phyloP scores from a whole-genome alignment of 2,888 invertebrate species.

The Cinara cedri region DNA sequence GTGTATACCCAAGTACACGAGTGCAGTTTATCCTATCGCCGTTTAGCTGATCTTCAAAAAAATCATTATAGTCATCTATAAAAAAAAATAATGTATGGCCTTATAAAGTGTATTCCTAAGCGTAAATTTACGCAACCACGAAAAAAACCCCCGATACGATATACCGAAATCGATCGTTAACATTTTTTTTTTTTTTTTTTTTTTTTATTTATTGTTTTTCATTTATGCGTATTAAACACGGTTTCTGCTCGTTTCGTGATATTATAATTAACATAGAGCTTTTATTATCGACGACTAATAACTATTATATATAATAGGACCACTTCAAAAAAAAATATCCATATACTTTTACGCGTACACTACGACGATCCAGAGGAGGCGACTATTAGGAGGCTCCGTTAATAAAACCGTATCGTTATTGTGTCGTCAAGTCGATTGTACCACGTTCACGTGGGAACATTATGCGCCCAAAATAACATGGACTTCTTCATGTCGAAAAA shows the following conservation, averaged over 20 bases:
- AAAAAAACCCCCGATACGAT: no score
- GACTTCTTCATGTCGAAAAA: slow-evolving; percentile 25
- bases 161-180: background rate
- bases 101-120: no score
- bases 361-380: background rate
- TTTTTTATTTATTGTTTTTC: background rate
- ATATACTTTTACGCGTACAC: no score
- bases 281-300: background rate
- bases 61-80: no score
- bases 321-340: slow-evolving; percentile 27
- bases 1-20: no score
- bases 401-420: slow-evolving; percentile 4
- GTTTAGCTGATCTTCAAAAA: no score
- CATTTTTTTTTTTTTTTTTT: background rate
- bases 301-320: no score
- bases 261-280: background rate
- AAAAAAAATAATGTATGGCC: no score
- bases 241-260: background rate
- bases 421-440: slow-evolving; percentile 5
- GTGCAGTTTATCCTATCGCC: no score
- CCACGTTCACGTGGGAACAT: background rate
- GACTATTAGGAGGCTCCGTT: no score
- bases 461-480: background rate
- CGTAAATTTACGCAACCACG: no score
- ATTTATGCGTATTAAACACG: no score